Conservation (phyloP, 2,113 vertebrate species). For the Perca flavescens region DNA sequence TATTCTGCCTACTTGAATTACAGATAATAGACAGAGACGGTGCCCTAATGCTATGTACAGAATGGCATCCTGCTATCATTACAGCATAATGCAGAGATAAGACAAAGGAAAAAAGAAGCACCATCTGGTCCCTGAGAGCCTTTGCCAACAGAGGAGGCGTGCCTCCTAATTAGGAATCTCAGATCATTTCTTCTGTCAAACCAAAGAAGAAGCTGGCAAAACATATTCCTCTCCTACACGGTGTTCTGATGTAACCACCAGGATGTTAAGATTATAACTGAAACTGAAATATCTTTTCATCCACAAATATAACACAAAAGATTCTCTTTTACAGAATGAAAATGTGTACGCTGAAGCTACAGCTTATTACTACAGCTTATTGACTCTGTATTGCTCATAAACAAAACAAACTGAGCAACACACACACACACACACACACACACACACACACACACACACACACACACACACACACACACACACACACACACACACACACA, state of each 20-base stretch:
- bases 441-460: no score
- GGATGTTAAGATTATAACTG: not conserved
- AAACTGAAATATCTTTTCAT: not conserved
- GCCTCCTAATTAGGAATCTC: conserved; percentile 10
- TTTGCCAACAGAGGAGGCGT: conserved; percentile 18
- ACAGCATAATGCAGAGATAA: conserved; percentile 41
- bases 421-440: no score
- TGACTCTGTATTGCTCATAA: no score
- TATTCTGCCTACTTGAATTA: conserved; percentile 30
- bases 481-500: no score
- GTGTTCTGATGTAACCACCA: not conserved
- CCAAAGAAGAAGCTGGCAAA: not conserved
- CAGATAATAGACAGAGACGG: conserved; percentile 46
- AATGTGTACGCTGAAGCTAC: not conserved
- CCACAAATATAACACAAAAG: not conserved
- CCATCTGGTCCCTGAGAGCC: conserved; percentile 50
- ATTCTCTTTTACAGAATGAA: not conserved
- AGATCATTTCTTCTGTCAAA: conserved; percentile 10
- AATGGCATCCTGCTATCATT: not conserved
- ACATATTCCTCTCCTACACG: not conserved
- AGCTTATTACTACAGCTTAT: no score
- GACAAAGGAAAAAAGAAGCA: conserved; percentile 25
- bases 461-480: no score
- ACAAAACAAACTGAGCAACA: no score
- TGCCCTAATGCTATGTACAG: conserved; percentile 8